phyloP scores from a whole-genome alignment of 2,888 invertebrate genomes.

The Tenthredo mesomela region DNA sequence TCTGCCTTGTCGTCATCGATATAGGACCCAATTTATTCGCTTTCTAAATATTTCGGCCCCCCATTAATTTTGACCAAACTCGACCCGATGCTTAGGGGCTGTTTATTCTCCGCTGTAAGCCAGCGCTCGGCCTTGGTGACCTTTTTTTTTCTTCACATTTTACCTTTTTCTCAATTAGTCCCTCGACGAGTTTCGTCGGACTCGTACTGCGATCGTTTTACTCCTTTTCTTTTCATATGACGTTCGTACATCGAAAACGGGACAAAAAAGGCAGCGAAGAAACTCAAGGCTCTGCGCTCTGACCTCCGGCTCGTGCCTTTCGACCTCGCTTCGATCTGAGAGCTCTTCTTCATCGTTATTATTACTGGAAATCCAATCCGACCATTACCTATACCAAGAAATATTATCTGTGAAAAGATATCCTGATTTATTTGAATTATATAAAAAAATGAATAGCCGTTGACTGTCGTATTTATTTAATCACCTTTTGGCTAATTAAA shows the following conservation, averaged over 20 bases:
- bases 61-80: slow-evolving; percentile 68
- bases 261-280: not conserved
- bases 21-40: slow-evolving; percentile 65
- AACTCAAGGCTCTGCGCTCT: slow-evolving; percentile 4
- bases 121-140: slow-evolving; percentile 51
- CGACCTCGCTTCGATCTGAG: not conserved
- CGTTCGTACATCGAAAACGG: not conserved
- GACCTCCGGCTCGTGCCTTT: slow-evolving; percentile 28
- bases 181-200: slow-evolving; percentile 50
- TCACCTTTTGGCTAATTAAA: slow-evolving; percentile 1
- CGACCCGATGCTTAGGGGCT: slow-evolving; percentile 65
- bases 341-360: not conserved
- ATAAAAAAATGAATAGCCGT: not conserved
- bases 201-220: not conserved
- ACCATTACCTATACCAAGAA: not conserved
- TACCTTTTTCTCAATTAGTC: slow-evolving; percentile 71
- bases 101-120: slow-evolving; percentile 56
- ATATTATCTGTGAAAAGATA: not conserved
- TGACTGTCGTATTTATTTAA: slow-evolving; percentile 10
- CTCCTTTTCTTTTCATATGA: slow-evolving; percentile 1
- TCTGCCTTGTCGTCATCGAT: slow-evolving; percentile 53
- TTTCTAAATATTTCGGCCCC: slow-evolving; percentile 59
- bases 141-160: slow-evolving; percentile 58
- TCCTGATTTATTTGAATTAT: not conserved
- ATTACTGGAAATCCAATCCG: not conserved